These are phyloP conservation scores for Apogon hyalosoma DNA, from an alignment of 2,797 vertebrate species.

Conservation along the genomic window DNA sequence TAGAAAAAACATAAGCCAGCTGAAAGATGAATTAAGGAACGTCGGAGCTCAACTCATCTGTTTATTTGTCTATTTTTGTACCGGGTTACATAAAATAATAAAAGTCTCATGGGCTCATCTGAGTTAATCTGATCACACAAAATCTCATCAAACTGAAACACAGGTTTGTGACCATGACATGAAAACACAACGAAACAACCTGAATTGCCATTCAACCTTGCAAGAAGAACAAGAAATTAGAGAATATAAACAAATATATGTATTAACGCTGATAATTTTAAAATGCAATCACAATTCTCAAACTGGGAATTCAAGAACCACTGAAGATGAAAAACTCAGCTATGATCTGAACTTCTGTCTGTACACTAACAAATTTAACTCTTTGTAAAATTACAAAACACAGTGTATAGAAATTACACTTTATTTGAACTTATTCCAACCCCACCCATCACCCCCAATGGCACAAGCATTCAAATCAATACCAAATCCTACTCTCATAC, in stretches of 20 bases:
- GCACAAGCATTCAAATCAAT: neutral
- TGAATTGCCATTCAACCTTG: slow-evolving; percentile 6
- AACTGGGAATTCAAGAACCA: no score
- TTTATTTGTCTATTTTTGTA: slow-evolving; percentile 24
- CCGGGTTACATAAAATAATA: slow-evolving; percentile 5
- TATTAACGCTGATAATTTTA: no score
- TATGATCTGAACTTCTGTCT: no score
- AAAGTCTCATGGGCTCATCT: neutral
- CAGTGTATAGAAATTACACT: neutral
- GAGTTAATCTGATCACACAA: slow-evolving; percentile 32
- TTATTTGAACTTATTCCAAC: slow-evolving; percentile 2
- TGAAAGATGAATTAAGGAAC: neutral
- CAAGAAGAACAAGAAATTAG: neutral
- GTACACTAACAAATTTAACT: no score
- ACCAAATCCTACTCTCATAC: neutral
- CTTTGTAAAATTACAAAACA: neutral
- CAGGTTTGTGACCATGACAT: neutral
- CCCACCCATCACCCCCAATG: no score
- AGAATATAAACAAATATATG: neutral
- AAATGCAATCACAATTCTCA: no score
- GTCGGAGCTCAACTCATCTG: neutral
- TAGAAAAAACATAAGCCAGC: neutral
- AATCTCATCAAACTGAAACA: slow-evolving; percentile 38
- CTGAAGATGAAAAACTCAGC: no score
- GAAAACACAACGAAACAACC: slow-evolving; percentile 1